Percentiles rank a stretch among this genome's conserved stretches.
Evolutionary conservation across 2,888 invertebrate species (phyloP).

Genomic region (Melieria picta): DNA sequence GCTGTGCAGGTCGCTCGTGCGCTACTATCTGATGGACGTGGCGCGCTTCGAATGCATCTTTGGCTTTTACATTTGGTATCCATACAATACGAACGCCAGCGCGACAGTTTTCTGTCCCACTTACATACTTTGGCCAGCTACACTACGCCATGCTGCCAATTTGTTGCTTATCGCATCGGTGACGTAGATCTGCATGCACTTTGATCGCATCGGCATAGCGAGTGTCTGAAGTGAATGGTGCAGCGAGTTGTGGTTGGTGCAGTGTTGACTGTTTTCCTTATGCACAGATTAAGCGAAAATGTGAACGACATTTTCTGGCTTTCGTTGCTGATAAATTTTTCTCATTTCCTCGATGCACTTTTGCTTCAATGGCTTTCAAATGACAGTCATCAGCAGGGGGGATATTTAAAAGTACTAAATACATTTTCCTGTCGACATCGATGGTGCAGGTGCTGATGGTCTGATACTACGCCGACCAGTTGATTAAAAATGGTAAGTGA

Average conservation of each 20-base stretch:
- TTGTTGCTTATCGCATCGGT: conserved; percentile 54
- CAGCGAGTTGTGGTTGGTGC: background rate
- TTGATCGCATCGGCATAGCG: conserved; percentile 54
- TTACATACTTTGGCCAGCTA: conserved; percentile 45
- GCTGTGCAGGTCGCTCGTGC: conserved; percentile 50
- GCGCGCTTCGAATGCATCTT: conserved; percentile 52
- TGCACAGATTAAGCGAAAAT: conserved; percentile 51
- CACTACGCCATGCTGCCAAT: conserved; percentile 55
- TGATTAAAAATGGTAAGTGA: conserved; percentile 56
- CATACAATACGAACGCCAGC: no score
- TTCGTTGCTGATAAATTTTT: conserved; percentile 59
- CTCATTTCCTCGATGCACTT: conserved; percentile 59
- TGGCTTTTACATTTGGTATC: conserved; percentile 58
- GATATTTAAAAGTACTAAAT: no score
- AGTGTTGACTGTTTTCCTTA: background rate
- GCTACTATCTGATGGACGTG: conserved; percentile 50
- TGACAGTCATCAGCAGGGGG: conserved; percentile 50
- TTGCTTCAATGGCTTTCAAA: conserved; percentile 61
- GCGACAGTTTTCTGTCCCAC: conserved; percentile 52
- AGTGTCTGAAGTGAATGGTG: conserved; percentile 53
- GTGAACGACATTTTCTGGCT: conserved; percentile 56
- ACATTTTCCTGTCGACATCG: conserved; percentile 56
- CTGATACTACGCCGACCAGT: conserved; percentile 58
- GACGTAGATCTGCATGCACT: conserved; percentile 58
- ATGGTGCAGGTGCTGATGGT: conserved; percentile 58